phyloP scores from a whole-genome alignment of 2,888 invertebrate species.

The Vesta saturnalis region DNA sequence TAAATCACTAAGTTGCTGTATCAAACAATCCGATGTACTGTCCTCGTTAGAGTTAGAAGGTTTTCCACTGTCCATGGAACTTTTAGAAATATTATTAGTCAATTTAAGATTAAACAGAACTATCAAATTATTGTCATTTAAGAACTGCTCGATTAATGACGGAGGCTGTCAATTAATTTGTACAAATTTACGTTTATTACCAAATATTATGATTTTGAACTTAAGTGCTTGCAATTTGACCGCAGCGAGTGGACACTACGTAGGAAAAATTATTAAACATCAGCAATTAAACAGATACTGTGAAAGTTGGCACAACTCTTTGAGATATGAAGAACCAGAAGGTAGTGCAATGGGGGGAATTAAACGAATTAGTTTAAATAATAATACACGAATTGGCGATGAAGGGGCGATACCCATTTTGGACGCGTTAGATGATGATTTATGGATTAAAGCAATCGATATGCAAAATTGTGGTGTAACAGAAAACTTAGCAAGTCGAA shows the following conservation, averaged over 20 bases:
- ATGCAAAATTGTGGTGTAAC: slow-evolving; percentile 79
- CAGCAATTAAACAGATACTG: slow-evolving; percentile 72
- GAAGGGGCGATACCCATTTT: slow-evolving; percentile 69
- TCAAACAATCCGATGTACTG: slow-evolving; percentile 71
- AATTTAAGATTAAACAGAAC: slow-evolving; percentile 71
- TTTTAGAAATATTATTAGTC: slow-evolving; percentile 64
- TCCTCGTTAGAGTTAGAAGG: slow-evolving; percentile 75
- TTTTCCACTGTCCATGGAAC: slow-evolving; percentile 74
- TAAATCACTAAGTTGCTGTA: slow-evolving; percentile 71
- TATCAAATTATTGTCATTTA: slow-evolving; percentile 74
- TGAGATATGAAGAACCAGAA: slow-evolving; percentile 80
- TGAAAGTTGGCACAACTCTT: slow-evolving; percentile 83
- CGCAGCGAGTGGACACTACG: slow-evolving; percentile 68
- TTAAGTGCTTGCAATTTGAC: slow-evolving; percentile 76
- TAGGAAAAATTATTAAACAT: slow-evolving; percentile 73
- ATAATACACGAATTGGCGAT: slow-evolving; percentile 75
- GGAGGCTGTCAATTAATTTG: slow-evolving; percentile 77
- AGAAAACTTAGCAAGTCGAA: slow-evolving; percentile 67
- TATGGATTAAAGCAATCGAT: slow-evolving; percentile 84
- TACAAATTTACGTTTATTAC: slow-evolving; percentile 71
- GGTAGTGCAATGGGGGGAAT: slow-evolving; percentile 78
- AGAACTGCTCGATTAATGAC: slow-evolving; percentile 76
- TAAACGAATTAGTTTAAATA: slow-evolving; percentile 74
- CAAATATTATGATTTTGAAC: slow-evolving; percentile 75
- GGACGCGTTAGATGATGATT: slow-evolving; percentile 77